Conservation (phyloP, 2,797 vertebrate species). For the Malurus leucopterus region DNA sequence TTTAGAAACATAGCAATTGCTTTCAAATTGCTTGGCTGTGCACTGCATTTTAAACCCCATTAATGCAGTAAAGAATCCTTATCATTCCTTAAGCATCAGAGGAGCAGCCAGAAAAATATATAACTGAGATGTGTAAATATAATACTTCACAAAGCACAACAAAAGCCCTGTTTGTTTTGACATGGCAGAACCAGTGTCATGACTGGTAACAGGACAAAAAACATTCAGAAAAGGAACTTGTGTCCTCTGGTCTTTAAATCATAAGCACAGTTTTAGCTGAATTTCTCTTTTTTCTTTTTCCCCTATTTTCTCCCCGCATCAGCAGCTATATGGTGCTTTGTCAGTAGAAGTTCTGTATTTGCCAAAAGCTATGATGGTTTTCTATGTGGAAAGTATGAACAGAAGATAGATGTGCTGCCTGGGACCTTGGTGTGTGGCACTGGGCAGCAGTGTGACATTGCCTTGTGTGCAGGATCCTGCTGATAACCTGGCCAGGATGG, state of each 20-base stretch:
- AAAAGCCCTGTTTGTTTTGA: not conserved
- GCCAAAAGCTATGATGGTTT: not conserved
- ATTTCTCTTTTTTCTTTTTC: not conserved
- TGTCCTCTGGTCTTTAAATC: not conserved
- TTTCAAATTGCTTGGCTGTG: conserved; percentile 48
- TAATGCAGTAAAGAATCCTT: conserved; percentile 22
- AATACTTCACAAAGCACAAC: not conserved
- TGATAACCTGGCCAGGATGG: accelerated
- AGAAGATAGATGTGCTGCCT: not conserved
- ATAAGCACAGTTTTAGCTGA: not conserved
- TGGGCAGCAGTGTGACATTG: accelerated
- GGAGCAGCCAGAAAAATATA: conserved; percentile 1
- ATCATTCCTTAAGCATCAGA: conserved; percentile 35
- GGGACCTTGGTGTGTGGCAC: not conserved
- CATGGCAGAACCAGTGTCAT: not conserved
- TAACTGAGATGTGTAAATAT: not conserved
- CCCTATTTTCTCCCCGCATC: not conserved
- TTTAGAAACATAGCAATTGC: conserved; percentile 39
- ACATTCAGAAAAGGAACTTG: not conserved
- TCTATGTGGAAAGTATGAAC: accelerated
- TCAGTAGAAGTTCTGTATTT: not conserved
- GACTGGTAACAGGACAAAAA: not conserved
- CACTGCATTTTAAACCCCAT: conserved; percentile 25
- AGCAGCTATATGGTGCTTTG: not conserved
- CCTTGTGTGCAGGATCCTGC: not conserved